Evolutionary conservation across 2,113 vertebrate genomes (phyloP).

Genomic region (Siniperca knerii): DNA sequence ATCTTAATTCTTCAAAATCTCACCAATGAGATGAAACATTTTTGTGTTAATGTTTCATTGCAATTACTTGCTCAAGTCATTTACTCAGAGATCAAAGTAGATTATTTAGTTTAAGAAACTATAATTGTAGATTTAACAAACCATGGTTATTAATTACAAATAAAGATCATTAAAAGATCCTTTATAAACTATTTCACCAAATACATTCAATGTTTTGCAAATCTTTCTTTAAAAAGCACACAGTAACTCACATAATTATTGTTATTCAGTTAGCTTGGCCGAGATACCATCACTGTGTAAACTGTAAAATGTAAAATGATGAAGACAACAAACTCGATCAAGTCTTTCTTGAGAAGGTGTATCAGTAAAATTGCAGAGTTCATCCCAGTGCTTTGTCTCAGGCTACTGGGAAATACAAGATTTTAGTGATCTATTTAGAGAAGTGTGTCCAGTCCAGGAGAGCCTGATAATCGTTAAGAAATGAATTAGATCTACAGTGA

Average conservation of each 20-base stretch:
- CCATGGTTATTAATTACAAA: background rate
- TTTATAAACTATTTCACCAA: background rate
- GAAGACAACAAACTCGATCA: background rate
- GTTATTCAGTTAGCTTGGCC: background rate
- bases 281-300: background rate
- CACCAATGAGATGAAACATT: background rate
- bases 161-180: background rate
- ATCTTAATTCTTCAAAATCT: no score
- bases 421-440: constrained; percentile 68
- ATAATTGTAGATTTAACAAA: background rate
- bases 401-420: constrained; percentile 55
- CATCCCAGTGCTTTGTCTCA: constrained; percentile 44
- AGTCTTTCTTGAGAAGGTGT: constrained; percentile 8
- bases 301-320: background rate
- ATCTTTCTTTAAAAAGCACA: background rate
- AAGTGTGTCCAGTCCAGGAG: constrained; percentile 55
- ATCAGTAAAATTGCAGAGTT: constrained; percentile 29
- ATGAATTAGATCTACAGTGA: constrained; percentile 76
- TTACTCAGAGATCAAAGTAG: background rate
- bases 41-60: no score
- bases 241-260: background rate
- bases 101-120: background rate
- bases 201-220: background rate
- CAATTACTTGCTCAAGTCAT: background rate
- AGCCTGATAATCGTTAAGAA: constrained; percentile 77